These are phyloP conservation scores for Megalopta genalis DNA, from an alignment of 1,140 invertebrate genomes.

Conservation along the genomic window DNA sequence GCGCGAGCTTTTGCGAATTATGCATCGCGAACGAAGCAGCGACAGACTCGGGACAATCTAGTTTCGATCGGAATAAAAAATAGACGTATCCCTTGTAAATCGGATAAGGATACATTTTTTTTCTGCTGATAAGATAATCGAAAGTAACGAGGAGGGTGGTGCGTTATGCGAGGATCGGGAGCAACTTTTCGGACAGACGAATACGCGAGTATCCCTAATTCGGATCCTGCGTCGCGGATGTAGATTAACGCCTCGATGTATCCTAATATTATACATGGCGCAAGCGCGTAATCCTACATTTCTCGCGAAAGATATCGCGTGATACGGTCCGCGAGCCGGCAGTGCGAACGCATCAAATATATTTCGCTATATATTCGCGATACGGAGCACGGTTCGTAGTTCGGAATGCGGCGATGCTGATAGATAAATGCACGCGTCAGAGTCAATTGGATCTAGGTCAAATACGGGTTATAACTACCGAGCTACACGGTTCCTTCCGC, in stretches of 20 bases:
- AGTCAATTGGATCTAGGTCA: constrained; percentile 4
- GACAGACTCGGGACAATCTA: neutral
- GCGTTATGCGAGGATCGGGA: neutral
- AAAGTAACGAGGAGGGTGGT: neutral
- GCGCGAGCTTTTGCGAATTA: too few species aligned
- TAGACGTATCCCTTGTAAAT: neutral
- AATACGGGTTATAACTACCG: constrained; percentile 8
- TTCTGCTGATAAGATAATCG: constrained; percentile 1
- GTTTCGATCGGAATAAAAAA: neutral
- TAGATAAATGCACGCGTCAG: constrained; percentile 17
- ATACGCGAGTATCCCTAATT: constrained; percentile 20
- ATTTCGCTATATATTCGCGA: constrained; percentile 8
- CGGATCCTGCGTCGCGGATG: constrained; percentile 5
- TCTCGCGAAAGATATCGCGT: neutral
- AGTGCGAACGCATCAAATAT: neutral
- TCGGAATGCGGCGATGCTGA: neutral
- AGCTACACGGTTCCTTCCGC: neutral
- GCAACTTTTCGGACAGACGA: constrained; percentile 10
- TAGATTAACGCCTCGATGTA: constrained; percentile 5
- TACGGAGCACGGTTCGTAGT: neutral
- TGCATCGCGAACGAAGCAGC: too few species aligned
- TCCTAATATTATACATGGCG: neutral
- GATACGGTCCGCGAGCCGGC: neutral
- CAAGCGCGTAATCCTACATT: constrained; percentile 16
- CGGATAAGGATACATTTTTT: constrained; percentile 1